phyloP scores from a whole-genome alignment of 2,113 vertebrate genomes.

The Cacatua alba region DNA sequence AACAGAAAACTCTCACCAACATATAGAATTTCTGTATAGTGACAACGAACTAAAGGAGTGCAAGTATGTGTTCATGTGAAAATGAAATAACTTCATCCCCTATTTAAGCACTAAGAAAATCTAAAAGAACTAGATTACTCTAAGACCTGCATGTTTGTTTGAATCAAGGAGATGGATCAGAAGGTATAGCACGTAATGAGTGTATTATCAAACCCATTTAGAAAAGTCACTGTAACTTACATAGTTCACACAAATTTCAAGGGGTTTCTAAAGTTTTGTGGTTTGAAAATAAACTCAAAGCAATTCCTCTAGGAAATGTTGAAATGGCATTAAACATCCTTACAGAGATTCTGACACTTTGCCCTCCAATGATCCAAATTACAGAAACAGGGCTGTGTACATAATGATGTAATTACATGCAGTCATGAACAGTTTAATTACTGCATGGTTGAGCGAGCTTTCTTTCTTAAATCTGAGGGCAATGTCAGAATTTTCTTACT shows the following conservation, averaged over 20 bases:
- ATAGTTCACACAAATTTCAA: neutral
- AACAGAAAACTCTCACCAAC: neutral
- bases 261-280: neutral
- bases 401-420: slow-evolving; percentile 82
- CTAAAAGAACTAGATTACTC: neutral
- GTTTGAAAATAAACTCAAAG: slow-evolving; percentile 43
- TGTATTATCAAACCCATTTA: neutral
- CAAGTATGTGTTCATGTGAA: neutral
- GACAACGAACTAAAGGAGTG: neutral
- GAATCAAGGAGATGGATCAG: neutral
- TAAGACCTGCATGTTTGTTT: neutral
- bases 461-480: neutral
- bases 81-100: neutral
- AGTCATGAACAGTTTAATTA: slow-evolving; percentile 82
- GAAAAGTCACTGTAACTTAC: neutral
- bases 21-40: neutral
- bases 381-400: slow-evolving; percentile 70
- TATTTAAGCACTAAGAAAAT: neutral
- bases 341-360: slow-evolving; percentile 75
- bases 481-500: slow-evolving; percentile 30
- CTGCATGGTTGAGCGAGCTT: slow-evolving; percentile 30
- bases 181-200: neutral
- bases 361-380: slow-evolving; percentile 74
- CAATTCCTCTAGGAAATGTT: slow-evolving; percentile 56
- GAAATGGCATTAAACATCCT: slow-evolving; percentile 72